These are phyloP conservation scores for Pachliopta kotzebuea DNA, from an alignment of 2,888 invertebrate genomes.

Conservation along the genomic window DNA sequence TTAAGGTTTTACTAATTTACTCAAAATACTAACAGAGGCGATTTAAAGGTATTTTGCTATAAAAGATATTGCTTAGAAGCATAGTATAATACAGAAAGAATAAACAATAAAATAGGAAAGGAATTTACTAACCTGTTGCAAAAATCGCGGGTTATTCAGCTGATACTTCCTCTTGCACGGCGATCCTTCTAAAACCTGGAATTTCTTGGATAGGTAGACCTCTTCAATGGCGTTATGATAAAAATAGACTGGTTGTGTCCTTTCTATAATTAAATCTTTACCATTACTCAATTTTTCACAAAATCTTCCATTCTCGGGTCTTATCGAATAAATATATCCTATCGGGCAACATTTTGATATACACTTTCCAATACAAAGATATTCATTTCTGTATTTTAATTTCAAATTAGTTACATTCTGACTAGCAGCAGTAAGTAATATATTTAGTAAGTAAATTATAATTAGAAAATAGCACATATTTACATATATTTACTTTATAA, in stretches of 20 bases:
- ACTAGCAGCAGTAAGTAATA: neutral
- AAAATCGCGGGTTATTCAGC: conserved; percentile 29
- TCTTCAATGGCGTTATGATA: conserved; percentile 12
- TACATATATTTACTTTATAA: too few species aligned
- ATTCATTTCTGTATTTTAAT: conserved; percentile 31
- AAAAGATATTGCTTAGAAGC: too few species aligned
- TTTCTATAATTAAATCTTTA: conserved; percentile 31
- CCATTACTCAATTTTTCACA: conserved; percentile 25
- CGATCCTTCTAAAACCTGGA: conserved; percentile 32
- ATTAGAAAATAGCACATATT: neutral
- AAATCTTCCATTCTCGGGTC: conserved; percentile 10
- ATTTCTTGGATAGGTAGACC: conserved; percentile 29
- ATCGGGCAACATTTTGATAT: conserved; percentile 51
- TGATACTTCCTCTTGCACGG: conserved; percentile 34
- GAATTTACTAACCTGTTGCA: conserved; percentile 36
- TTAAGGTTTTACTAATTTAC: too few species aligned
- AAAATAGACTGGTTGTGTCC: conserved; percentile 24
- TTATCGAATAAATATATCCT: conserved; percentile 36
- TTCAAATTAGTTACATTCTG: conserved; percentile 24
- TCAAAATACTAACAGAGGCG: too few species aligned
- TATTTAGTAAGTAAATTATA: neutral
- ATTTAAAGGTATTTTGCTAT: too few species aligned
- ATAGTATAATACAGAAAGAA: too few species aligned
- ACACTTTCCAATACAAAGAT: conserved; percentile 36
- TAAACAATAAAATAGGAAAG: neutral